These are phyloP conservation scores for Trissolcus brochymenae DNA, from an alignment of 2,888 invertebrate species.

Conservation along the genomic window DNA sequence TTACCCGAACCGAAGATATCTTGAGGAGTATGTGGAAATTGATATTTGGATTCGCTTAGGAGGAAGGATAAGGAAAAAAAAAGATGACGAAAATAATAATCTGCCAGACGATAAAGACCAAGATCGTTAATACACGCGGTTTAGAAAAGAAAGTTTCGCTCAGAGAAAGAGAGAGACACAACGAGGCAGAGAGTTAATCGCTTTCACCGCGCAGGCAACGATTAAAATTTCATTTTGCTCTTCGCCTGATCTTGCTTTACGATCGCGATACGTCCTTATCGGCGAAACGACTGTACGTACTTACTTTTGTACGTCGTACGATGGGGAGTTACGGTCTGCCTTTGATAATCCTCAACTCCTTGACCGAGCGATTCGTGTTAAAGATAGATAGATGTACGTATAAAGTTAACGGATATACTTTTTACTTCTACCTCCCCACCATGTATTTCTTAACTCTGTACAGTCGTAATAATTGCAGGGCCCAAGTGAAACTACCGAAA, in stretches of 20 bases:
- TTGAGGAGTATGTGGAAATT: slow-evolving; percentile 30
- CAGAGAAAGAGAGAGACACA: slow-evolving; percentile 9
- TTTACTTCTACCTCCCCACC: slow-evolving; percentile 11
- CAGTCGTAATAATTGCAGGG: slow-evolving; percentile 30
- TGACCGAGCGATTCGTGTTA: slow-evolving; percentile 56
- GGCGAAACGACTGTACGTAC: slow-evolving; percentile 58
- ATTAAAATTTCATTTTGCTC: slow-evolving; percentile 60
- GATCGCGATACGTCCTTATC: slow-evolving; percentile 59
- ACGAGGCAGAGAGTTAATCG: slow-evolving; percentile 47
- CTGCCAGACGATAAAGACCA: slow-evolving; percentile 31
- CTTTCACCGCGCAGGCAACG: slow-evolving; percentile 54
- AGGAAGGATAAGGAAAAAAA: slow-evolving; percentile 17
- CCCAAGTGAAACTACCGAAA: slow-evolving; percentile 33
- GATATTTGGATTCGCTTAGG: slow-evolving; percentile 19
- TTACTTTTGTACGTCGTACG: slow-evolving; percentile 58
- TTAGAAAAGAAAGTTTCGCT: slow-evolving; percentile 48
- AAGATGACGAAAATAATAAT: slow-evolving; percentile 24
- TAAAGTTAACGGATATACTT: slow-evolving; percentile 56
- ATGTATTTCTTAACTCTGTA: neutral
- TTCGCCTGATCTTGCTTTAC: slow-evolving; percentile 59
- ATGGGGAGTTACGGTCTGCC: slow-evolving; percentile 58
- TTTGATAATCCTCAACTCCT: slow-evolving; percentile 58
- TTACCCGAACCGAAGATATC: slow-evolving; percentile 50
- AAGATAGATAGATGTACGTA: slow-evolving; percentile 57
- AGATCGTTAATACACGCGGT: slow-evolving; percentile 47